phyloP scores from a whole-genome alignment of 2,113 vertebrate genomes.

The Chamaea fasciata region DNA sequence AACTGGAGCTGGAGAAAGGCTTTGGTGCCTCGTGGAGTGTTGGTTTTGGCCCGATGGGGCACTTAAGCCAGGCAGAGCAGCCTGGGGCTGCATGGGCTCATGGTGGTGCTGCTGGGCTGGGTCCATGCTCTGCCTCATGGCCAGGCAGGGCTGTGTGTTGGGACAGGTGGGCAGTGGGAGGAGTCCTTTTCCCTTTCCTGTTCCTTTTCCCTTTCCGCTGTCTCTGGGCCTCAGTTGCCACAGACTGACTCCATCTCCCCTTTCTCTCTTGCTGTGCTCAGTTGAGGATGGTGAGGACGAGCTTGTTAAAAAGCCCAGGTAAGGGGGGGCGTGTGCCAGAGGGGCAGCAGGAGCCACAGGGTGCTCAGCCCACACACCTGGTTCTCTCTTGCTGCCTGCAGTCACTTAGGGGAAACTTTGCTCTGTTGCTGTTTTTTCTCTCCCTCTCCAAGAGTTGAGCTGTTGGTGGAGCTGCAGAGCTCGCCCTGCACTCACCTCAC shows the following conservation, averaged over 20 bases:
- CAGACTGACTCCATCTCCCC: conserved; percentile 21
- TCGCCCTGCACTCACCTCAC: conserved; percentile 79
- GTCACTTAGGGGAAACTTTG: not conserved
- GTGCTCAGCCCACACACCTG: not conserved
- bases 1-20: not conserved
- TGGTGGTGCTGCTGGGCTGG: not conserved
- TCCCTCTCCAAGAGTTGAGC: conserved; percentile 77
- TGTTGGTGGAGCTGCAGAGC: conserved; percentile 86
- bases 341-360: not conserved
- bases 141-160: not conserved
- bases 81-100: accelerated
- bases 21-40: accelerated
- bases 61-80: not conserved
- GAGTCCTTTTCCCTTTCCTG: not conserved
- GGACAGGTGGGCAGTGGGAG: not conserved
- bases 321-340: conserved; percentile 20
- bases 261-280: conserved; percentile 70
- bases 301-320: conserved; percentile 88
- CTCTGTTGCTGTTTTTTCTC: not conserved
- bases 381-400: not conserved
- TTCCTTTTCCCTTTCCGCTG: not conserved
- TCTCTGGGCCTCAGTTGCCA: accelerated
- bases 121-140: accelerated
- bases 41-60: not conserved
- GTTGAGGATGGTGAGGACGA: conserved; percentile 95